A percentile compares a stretch with the other conserved stretches of the same genome.
phyloP scores from a whole-genome alignment of 2,113 vertebrate genomes.

The Trinectes maculatus region DNA sequence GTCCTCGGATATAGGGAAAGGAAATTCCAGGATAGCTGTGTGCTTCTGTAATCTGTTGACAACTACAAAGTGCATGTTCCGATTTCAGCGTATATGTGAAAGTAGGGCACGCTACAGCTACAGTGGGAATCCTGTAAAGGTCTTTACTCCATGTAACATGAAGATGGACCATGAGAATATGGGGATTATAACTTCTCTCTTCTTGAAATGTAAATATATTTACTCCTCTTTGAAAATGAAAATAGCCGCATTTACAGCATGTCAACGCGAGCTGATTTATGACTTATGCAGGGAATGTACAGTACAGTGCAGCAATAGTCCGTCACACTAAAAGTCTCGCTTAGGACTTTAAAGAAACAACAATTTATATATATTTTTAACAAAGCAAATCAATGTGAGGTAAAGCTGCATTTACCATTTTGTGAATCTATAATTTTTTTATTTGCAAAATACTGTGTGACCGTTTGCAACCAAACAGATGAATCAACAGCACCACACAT shows the following conservation, averaged over 20 bases:
- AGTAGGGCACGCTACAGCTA: conserved; percentile 23
- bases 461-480: conserved; percentile 19
- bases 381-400: not conserved
- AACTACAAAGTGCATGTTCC: conserved; percentile 17
- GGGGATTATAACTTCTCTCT: conserved; percentile 27
- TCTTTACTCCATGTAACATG: conserved; percentile 33
- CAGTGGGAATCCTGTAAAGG: conserved; percentile 15
- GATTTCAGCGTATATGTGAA: conserved; percentile 38
- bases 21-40: conserved; percentile 27
- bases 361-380: not conserved
- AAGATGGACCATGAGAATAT: conserved; percentile 31
- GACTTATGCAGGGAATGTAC: not conserved
- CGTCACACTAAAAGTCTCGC: conserved; percentile 7
- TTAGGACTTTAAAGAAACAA: conserved; percentile 2
- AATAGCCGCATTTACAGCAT: too few relatives aligned
- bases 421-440: not conserved
- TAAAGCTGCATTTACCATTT: not conserved
- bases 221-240: conserved; percentile 34
- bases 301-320: not conserved
- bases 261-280: conserved; percentile 4
- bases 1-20: conserved; percentile 18
- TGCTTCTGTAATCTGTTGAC: conserved; percentile 42
- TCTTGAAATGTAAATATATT: conserved; percentile 27
- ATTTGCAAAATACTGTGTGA: not conserved
- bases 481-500: conserved; percentile 33